phyloP scores from a whole-genome alignment of 2,113 vertebrate species.

The Poeciliopsis occidentalis region DNA sequence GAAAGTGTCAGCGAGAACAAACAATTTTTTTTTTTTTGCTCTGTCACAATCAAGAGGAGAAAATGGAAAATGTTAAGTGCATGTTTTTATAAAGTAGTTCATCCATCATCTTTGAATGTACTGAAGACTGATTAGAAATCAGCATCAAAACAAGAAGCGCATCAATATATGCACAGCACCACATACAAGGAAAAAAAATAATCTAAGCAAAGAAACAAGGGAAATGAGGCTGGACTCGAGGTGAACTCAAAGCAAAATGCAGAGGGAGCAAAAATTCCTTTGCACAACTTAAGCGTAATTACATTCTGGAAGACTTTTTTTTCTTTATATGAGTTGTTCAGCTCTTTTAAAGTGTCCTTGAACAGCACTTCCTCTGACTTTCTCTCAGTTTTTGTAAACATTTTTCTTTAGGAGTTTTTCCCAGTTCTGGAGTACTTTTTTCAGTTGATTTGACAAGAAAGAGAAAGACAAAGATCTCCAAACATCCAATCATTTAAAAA shows the following conservation, averaged over 20 bases:
- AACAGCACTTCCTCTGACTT: not conserved
- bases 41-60: constrained; percentile 1
- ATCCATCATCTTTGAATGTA: constrained; percentile 15
- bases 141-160: not conserved
- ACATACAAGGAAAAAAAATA: not conserved
- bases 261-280: not conserved
- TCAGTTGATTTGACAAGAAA: too few species aligned
- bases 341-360: not conserved
- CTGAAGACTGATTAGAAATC: not conserved
- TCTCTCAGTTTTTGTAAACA: not conserved
- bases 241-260: not conserved
- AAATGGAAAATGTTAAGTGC: not conserved
- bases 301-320: not conserved
- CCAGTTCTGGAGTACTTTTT: too few species aligned
- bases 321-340: not conserved
- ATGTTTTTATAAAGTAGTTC: constrained; percentile 2
- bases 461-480: too few species aligned
- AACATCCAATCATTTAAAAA: too few species aligned
- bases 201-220: not conserved
- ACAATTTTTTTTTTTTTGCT: not conserved
- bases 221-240: not conserved
- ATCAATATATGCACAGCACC: not conserved
- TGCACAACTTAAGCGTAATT: not conserved
- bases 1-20: not conserved
- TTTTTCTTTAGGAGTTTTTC: not conserved